A percentile compares a stretch with the other conserved stretches of the same genome.
phyloP scores from a whole-genome alignment of 2,113 vertebrate species.

The Trachemys scripta region DNA sequence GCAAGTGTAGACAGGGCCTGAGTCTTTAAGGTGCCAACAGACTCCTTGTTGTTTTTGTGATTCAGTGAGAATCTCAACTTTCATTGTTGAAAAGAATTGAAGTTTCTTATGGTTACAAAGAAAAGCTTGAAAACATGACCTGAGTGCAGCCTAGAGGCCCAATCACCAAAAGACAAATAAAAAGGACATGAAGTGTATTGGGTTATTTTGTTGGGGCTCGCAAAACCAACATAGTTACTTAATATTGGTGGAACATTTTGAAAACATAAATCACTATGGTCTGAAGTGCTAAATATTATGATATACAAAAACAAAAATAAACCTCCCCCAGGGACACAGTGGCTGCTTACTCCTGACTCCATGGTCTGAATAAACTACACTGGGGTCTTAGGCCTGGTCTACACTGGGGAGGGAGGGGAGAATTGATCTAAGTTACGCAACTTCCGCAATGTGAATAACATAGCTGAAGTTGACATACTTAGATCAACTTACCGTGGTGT shows the following conservation, averaged over 20 bases:
- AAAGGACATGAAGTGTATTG: neutral
- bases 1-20: no score
- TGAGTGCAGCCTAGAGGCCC: neutral
- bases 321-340: neutral
- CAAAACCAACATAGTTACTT: neutral
- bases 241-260: neutral
- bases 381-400: neutral
- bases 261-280: neutral
- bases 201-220: neutral
- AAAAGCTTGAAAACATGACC: neutral
- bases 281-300: neutral
- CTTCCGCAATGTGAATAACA: no score
- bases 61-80: neutral
- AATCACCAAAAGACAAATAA: neutral
- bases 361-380: slow-evolving; percentile 7
- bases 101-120: neutral
- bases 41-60: no score
- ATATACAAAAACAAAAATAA: no score
- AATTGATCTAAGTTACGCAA: no score
- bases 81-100: neutral
- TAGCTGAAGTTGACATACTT: no score
- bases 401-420: no score
- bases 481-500: no score
- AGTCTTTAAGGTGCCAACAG: no score
- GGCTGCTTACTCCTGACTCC: neutral